Evolutionary conservation across 2,888 invertebrate genomes (phyloP).

Genomic region (Amphimallon solstitiale): DNA sequence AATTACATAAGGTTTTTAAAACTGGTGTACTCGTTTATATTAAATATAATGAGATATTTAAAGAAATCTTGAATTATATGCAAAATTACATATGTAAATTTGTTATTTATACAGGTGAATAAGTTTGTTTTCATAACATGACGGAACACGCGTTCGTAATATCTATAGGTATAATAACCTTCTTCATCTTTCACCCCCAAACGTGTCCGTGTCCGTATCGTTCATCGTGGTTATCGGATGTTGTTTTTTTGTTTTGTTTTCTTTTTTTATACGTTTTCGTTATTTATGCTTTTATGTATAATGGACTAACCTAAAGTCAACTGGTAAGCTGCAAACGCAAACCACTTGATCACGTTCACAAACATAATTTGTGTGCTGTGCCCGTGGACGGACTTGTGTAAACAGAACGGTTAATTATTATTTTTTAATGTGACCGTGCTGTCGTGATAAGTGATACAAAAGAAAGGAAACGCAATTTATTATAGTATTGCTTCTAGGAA

Average conservation of each 20-base stretch:
- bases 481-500: no score
- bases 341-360: constrained; percentile 39
- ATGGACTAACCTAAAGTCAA: constrained; percentile 20
- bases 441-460: constrained; percentile 10
- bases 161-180: not conserved
- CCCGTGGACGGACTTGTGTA: not conserved
- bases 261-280: constrained; percentile 10
- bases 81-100: not conserved
- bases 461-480: no score
- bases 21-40: no score
- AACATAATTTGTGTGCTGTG: constrained; percentile 33
- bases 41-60: no score
- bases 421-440: constrained; percentile 25
- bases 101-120: constrained; percentile 18
- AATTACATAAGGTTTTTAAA: no score
- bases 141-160: not conserved
- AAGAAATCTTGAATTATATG: no score
- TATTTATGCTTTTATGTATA: constrained; percentile 5
- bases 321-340: constrained; percentile 25
- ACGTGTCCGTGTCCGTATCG: constrained; percentile 1
- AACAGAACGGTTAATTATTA: constrained; percentile 32
- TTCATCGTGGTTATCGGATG: not conserved
- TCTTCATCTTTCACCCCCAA: not conserved
- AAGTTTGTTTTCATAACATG: not conserved
- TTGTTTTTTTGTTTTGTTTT: not conserved